Conservation (phyloP, 2,113 vertebrate genomes). For the Nibea albiflora region DNA sequence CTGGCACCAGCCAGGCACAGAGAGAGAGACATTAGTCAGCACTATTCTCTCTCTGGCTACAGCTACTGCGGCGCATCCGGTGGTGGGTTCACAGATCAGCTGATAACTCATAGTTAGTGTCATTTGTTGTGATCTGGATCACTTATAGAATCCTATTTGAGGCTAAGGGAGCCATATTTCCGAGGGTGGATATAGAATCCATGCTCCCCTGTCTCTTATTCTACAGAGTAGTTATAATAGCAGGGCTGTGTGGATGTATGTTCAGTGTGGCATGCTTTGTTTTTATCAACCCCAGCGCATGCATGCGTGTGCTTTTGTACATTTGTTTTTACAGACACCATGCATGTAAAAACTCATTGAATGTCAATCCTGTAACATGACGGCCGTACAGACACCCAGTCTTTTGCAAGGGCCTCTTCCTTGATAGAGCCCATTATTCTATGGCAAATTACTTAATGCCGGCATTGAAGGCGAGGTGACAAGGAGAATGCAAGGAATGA, state of each 20-base stretch:
- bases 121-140: constrained; percentile 69
- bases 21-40: constrained; percentile 81
- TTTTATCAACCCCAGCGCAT: constrained; percentile 17
- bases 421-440: constrained; percentile 78
- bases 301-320: constrained; percentile 7
- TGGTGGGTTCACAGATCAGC: constrained; percentile 64
- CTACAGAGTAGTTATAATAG: background rate
- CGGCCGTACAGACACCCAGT: constrained; percentile 52
- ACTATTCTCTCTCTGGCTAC: constrained; percentile 65
- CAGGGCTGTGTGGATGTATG: constrained; percentile 6
- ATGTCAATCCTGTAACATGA: constrained; percentile 46
- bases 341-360: constrained; percentile 33
- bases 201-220: background rate
- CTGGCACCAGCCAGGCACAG: constrained; percentile 79
- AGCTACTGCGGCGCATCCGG: constrained; percentile 50
- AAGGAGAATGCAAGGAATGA: constrained; percentile 75
- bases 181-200: background rate
- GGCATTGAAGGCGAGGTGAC: constrained; percentile 76
- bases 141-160: constrained; percentile 51
- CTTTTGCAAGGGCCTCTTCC: constrained; percentile 53
- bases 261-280: constrained; percentile 41
- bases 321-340: constrained; percentile 43
- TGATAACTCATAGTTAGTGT: constrained; percentile 69
- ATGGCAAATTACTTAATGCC: constrained; percentile 76
- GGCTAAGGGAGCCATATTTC: constrained; percentile 14